Conservation (phyloP, 2,888 invertebrate genomes). For the Dione juno region DNA sequence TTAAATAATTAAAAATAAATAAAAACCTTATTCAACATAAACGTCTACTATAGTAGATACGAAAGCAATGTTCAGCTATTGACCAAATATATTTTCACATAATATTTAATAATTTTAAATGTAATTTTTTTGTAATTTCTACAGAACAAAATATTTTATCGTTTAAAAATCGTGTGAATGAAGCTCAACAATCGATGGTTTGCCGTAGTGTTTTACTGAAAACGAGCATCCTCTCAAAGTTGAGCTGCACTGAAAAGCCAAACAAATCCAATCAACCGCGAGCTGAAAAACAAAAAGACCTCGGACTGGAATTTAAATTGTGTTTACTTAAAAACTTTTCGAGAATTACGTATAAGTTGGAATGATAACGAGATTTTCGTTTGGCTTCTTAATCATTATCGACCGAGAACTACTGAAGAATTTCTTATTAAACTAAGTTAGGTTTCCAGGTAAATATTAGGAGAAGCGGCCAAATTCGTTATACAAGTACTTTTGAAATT, state of each 20-base stretch:
- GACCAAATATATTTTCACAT: no score
- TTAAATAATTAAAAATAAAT: no score
- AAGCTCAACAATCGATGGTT: constrained; percentile 54
- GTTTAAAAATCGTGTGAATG: constrained; percentile 8
- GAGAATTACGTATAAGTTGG: constrained; percentile 34
- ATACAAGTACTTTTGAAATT: not conserved
- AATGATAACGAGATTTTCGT: constrained; percentile 31
- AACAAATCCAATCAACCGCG: constrained; percentile 73
- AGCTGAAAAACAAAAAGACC: constrained; percentile 48
- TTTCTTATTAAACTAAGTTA: constrained; percentile 9
- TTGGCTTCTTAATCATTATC: constrained; percentile 16
- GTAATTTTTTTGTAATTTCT: no score
- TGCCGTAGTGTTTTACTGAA: constrained; percentile 57
- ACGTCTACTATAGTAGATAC: no score
- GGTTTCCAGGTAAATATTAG: not conserved
- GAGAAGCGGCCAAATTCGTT: not conserved
- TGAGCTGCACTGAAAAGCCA: constrained; percentile 59
- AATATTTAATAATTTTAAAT: no score
- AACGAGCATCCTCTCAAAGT: constrained; percentile 57
- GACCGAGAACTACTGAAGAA: not conserved
- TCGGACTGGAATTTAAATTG: constrained; percentile 32
- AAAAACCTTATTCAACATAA: no score
- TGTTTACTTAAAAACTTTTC: constrained; percentile 38
- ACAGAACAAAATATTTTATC: not conserved
- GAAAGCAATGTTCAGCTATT: no score